Conservation (phyloP, 2,797 vertebrate genomes). For the Meda fulgida region DNA sequence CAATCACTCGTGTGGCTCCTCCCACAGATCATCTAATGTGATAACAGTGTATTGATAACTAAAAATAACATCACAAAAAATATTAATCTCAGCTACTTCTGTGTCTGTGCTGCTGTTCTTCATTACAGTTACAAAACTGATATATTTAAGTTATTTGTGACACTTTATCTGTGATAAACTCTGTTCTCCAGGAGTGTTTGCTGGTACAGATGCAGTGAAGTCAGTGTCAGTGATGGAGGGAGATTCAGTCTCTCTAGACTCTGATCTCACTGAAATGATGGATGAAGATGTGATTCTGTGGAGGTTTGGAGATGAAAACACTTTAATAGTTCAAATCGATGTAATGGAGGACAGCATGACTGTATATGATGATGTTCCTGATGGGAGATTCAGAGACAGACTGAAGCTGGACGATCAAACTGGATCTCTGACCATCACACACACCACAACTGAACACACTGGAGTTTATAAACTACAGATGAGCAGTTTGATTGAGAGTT, state of each 20-base stretch:
- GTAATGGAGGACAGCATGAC: rapidly evolving
- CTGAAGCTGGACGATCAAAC: background rate
- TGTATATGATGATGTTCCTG: background rate
- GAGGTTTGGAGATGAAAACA: background rate
- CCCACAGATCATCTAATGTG: too few relatives aligned
- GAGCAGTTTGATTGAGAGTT: rapidly evolving
- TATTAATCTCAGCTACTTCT: too few relatives aligned
- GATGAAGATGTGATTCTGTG: background rate
- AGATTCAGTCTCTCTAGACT: background rate
- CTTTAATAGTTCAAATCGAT: background rate
- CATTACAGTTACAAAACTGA: too few relatives aligned
- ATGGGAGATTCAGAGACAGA: background rate
- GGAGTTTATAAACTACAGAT: rapidly evolving
- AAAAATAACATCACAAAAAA: too few relatives aligned
- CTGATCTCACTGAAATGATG: background rate
- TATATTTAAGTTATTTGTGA: too few relatives aligned
- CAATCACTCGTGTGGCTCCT: too few relatives aligned
- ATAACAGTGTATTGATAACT: too few relatives aligned
- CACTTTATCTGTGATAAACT: background rate
- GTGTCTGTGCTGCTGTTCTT: too few relatives aligned
- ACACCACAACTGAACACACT: background rate
- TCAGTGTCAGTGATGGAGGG: background rate
- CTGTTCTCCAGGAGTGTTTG: background rate
- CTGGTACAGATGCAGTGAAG: rapidly evolving
- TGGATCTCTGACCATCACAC: background rate